Percentiles rank a stretch among this genome's conserved stretches.
Evolutionary conservation across 2,113 vertebrate species (phyloP).

Genomic region (Aegotheles bennettii): DNA sequence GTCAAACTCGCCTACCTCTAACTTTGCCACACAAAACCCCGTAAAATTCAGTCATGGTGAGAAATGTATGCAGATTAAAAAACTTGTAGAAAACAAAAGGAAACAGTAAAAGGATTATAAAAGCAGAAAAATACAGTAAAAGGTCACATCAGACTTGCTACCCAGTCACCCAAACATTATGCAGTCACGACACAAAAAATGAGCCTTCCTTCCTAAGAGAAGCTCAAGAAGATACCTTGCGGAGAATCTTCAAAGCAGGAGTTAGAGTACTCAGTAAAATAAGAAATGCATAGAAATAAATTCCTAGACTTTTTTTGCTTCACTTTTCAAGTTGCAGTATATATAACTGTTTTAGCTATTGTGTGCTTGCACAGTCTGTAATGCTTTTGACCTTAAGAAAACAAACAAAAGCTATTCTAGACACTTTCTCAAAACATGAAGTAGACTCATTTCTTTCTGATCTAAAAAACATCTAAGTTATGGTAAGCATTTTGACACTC

Average conservation of each 20-base stretch:
- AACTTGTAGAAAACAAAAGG: background rate
- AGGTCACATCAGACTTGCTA: background rate
- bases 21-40: background rate
- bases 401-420: background rate
- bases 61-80: background rate
- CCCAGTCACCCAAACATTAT: background rate
- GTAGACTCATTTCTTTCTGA: background rate
- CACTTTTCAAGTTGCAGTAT: background rate
- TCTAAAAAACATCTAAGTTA: background rate
- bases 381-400: background rate
- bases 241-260: background rate
- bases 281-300: background rate
- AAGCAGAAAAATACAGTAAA: background rate
- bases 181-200: background rate
- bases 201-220: background rate
- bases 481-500: background rate
- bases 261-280: background rate
- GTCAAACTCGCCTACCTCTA: background rate
- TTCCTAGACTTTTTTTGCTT: background rate
- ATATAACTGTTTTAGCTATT: background rate
- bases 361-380: background rate
- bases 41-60: background rate
- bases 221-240: background rate
- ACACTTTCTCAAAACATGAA: background rate
- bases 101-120: background rate